Percentiles rank a stretch among this genome's conserved stretches.
phyloP scores from a whole-genome alignment of 2,888 invertebrate genomes.

The Rhamphomyia laevipes region DNA sequence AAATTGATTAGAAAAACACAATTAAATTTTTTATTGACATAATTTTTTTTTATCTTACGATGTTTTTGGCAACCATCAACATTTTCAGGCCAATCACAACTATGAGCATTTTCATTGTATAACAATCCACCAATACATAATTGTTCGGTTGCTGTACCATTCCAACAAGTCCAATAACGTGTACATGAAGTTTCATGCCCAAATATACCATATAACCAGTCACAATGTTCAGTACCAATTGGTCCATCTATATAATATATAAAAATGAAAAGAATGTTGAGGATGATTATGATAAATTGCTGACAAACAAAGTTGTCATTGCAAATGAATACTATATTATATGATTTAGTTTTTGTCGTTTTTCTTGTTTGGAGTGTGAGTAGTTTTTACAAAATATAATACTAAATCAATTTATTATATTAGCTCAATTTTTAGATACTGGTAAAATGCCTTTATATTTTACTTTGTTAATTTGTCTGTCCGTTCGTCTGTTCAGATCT shows the following conservation, averaged over 20 bases:
- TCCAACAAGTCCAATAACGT: slow-evolving; percentile 91
- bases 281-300: slow-evolving; percentile 5
- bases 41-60: slow-evolving; percentile 48
- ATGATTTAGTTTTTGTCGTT: too few species aligned
- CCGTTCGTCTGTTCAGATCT: too few species aligned
- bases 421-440: too few species aligned
- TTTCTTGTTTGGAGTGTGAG: too few species aligned
- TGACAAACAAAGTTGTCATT: neutral
- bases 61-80: slow-evolving; percentile 89
- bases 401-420: too few species aligned
- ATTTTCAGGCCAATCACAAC: slow-evolving; percentile 90
- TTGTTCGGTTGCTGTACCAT: slow-evolving; percentile 84
- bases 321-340: too few species aligned
- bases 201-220: slow-evolving; percentile 87
- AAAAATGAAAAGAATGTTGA: neutral
- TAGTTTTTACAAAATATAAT: too few species aligned
- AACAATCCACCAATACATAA: slow-evolving; percentile 82
- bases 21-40: neutral
- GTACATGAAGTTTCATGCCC: slow-evolving; percentile 90
- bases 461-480: too few species aligned
- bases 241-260: slow-evolving; percentile 60
- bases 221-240: slow-evolving; percentile 74
- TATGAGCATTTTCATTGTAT: slow-evolving; percentile 81
- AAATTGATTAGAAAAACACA: slow-evolving; percentile 9
- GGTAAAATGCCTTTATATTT: too few species aligned